Evolutionary conservation across 2,113 vertebrate species (phyloP).

Genomic region (Leiothrix lutea): DNA sequence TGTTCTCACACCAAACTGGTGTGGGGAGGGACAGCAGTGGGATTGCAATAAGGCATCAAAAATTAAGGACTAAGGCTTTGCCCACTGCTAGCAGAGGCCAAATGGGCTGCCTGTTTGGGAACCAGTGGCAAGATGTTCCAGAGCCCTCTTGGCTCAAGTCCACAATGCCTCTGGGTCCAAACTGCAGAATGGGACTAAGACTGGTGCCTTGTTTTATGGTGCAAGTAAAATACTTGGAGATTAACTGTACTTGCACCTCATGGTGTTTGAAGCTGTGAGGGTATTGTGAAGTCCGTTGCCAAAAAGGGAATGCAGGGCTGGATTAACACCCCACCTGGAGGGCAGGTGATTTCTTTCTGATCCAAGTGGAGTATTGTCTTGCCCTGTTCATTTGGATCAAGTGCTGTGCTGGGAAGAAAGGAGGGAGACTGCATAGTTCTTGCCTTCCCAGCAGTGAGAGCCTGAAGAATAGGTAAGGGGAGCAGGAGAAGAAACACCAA

Average conservation of each 20-base stretch:
- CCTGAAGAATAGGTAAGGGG: neutral
- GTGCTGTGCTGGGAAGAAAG: neutral
- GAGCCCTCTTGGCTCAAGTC: neutral
- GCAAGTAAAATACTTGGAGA: neutral
- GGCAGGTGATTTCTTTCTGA: neutral
- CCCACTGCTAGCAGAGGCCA: neutral
- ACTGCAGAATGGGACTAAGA: neutral
- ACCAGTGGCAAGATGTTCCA: neutral
- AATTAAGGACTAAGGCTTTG: neutral
- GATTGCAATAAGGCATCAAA: neutral
- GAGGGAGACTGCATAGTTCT: neutral
- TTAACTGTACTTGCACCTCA: slow-evolving; percentile 16
- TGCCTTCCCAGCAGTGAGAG: neutral
- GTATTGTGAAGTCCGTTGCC: neutral
- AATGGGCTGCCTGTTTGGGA: neutral
- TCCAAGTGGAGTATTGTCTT: neutral
- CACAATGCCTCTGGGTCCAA: neutral
- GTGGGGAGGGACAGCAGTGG: accelerated
- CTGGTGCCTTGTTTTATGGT: neutral
- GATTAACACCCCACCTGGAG: neutral
- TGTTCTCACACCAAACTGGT: neutral
- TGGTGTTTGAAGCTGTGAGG: neutral
- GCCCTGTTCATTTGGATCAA: neutral
- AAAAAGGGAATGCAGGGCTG: neutral
- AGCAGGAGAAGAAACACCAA: neutral